Percentiles rank a stretch among this genome's conserved stretches.
Conservation (phyloP, 1,140 invertebrate genomes). For the Piezodorus guildinii region DNA sequence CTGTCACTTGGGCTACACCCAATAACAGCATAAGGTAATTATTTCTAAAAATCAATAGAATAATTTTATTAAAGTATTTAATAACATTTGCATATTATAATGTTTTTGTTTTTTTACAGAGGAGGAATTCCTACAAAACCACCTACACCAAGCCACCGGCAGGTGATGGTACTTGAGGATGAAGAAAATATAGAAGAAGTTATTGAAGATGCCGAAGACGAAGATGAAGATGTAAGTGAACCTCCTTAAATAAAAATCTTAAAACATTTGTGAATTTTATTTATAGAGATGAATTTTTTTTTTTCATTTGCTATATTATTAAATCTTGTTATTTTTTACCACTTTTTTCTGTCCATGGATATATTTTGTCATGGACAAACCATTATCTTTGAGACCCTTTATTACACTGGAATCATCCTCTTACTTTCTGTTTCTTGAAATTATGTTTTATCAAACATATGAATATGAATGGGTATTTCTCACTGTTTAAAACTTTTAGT, state of each 20-base stretch:
- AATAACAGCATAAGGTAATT: slow-evolving; percentile 26
- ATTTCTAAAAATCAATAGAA: neutral
- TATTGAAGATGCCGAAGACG: slow-evolving; percentile 36
- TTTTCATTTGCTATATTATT: neutral
- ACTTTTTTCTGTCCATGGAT: neutral
- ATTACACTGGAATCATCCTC: no score
- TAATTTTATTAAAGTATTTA: neutral
- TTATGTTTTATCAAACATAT: no score
- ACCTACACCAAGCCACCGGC: slow-evolving; percentile 24
- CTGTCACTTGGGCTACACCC: slow-evolving; percentile 34
- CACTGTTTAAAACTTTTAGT: no score
- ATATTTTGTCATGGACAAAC: no score
- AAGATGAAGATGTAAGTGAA: slow-evolving; percentile 33
- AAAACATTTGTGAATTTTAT: no score
- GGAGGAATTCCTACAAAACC: slow-evolving; percentile 32
- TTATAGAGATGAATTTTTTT: no score
- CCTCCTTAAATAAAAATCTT: no score
- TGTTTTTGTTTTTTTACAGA: slow-evolving; percentile 33
- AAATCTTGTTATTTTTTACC: neutral
- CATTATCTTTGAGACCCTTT: no score
- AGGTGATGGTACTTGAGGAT: slow-evolving; percentile 31
- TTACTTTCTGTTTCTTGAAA: no score
- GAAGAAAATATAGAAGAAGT: slow-evolving; percentile 36
- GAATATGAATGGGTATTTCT: no score
- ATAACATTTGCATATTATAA: slow-evolving; percentile 1